These are phyloP conservation scores for Scalopus aquaticus DNA, from an alignment of 2,113 vertebrate genomes.

Conservation along the genomic window DNA sequence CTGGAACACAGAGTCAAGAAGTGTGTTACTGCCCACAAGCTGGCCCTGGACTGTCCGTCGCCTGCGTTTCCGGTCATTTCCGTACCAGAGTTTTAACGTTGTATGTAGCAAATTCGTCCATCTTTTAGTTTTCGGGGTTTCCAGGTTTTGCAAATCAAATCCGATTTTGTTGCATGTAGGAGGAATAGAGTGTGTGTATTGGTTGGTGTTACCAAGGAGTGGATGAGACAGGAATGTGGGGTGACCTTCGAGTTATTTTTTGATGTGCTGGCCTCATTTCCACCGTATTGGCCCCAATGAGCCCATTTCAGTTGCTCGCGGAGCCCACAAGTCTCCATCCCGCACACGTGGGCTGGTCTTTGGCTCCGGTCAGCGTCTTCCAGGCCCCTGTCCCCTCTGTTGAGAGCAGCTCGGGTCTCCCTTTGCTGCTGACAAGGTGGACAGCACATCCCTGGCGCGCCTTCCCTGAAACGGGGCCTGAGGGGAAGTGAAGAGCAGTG, in stretches of 20 bases:
- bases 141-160: not conserved
- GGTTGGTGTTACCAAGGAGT: not conserved
- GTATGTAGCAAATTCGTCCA: too few species aligned
- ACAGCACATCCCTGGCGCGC: accelerated
- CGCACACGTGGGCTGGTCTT: not conserved
- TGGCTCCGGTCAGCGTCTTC: not conserved
- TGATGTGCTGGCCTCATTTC: not conserved
- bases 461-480: not conserved
- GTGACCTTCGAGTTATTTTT: not conserved
- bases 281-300: not conserved
- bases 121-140: too few species aligned
- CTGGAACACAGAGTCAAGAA: not conserved
- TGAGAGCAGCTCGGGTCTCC: not conserved
- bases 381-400: not conserved
- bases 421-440: not conserved
- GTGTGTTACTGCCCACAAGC: too few species aligned
- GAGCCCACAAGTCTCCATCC: not conserved
- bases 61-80: too few species aligned
- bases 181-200: not conserved
- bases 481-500: not conserved
- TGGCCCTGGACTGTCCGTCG: too few species aligned
- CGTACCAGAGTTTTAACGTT: too few species aligned
- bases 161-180: not conserved
- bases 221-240: not conserved
- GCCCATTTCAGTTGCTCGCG: too few species aligned